Percentiles rank a stretch among this genome's conserved stretches.
Evolutionary conservation across 2,888 invertebrate genomes (phyloP).

Genomic region (Temnothorax ravouxi): DNA sequence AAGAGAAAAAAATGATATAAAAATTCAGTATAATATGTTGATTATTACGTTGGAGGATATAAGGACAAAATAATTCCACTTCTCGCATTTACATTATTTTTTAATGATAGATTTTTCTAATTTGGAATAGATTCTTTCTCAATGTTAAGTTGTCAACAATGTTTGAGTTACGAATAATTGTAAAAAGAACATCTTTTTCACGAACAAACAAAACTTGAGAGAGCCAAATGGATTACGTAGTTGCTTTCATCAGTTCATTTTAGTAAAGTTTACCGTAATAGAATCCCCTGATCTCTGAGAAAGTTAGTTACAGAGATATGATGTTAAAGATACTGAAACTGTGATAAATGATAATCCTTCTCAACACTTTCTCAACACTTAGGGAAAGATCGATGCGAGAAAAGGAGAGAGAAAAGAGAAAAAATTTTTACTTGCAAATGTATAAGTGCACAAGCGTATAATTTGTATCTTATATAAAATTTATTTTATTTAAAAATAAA

Average conservation of each 20-base stretch:
- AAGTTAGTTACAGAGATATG: constrained; percentile 3
- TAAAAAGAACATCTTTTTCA: neutral
- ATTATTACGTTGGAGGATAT: neutral
- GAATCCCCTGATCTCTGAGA: neutral
- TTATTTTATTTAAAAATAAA: neutral
- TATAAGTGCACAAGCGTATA: neutral
- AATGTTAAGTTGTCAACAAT: neutral
- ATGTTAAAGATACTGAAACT: neutral
- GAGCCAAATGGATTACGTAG: neutral
- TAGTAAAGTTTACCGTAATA: constrained; percentile 1
- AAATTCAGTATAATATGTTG: neutral
- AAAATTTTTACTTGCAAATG: neutral
- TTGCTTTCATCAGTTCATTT: neutral
- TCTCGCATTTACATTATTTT: neutral
- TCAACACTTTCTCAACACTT: neutral
- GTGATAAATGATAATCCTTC: neutral
- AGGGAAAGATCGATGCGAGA: neutral
- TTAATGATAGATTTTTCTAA: neutral
- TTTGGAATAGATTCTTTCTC: neutral
- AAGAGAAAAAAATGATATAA: neutral
- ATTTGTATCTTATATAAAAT: neutral
- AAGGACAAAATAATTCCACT: neutral
- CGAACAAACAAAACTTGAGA: neutral
- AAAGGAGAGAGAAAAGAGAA: neutral
- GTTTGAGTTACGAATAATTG: neutral